phyloP scores from a whole-genome alignment of 1,140 invertebrate genomes.

The Caenorhabditis remanei region DNA sequence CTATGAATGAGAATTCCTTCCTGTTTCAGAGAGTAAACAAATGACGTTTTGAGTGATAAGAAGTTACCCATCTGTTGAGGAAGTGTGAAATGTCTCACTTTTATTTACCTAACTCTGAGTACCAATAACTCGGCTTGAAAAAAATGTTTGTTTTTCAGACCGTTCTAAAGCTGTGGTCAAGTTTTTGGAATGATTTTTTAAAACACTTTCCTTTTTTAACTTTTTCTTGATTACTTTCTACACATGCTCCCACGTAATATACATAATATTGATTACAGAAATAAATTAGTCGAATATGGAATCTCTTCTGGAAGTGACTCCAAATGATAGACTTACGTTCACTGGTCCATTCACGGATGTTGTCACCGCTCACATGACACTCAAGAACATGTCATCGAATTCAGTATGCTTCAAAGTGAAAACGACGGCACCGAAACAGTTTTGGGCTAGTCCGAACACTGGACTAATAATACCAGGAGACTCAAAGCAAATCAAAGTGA shows the following conservation, averaged over 20 bases:
- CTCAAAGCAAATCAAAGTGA: conserved; percentile 85
- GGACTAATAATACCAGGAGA: conserved; percentile 85
- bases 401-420: conserved; percentile 98
- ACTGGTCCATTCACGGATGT: conserved; percentile 89
- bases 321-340: conserved; percentile 11
- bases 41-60: too few species aligned
- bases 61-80: too few species aligned
- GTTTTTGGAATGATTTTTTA: too few species aligned
- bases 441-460: conserved; percentile 98
- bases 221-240: too few species aligned
- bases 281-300: neutral
- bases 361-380: conserved; percentile 89
- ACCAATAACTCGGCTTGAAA: too few species aligned
- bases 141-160: too few species aligned
- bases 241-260: neutral
- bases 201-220: too few species aligned
- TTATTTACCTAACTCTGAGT: too few species aligned
- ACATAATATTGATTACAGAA: neutral
- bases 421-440: conserved; percentile 98
- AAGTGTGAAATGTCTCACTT: too few species aligned
- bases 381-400: conserved; percentile 89
- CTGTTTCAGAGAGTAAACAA: too few species aligned
- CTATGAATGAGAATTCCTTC: too few species aligned
- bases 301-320: conserved; percentile 40
- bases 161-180: too few species aligned